Evolutionary conservation across 1,140 invertebrate species (phyloP).

Genomic region (Drosophila kohkoa): DNA sequence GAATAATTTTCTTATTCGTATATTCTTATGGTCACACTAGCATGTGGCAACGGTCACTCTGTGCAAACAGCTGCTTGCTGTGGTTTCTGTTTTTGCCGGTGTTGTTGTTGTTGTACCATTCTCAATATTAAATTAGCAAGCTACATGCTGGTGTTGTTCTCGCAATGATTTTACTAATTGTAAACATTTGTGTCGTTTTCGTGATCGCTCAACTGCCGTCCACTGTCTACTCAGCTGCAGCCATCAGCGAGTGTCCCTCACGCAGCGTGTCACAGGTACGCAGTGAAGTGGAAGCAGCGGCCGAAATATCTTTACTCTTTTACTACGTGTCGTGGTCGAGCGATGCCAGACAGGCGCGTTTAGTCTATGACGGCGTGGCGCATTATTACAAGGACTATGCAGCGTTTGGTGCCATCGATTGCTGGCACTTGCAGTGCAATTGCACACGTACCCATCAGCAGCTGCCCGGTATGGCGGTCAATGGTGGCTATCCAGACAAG

Average conservation of each 20-base stretch:
- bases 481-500: conserved; percentile 72
- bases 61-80: conserved; percentile 28
- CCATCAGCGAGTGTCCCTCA: conserved; percentile 65
- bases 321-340: conserved; percentile 80
- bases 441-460: conserved; percentile 64
- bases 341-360: conserved; percentile 62
- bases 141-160: conserved; percentile 6
- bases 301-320: conserved; percentile 70
- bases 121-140: conserved; percentile 45
- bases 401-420: conserved; percentile 71
- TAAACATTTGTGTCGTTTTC: conserved; percentile 21
- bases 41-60: conserved; percentile 24
- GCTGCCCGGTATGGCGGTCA: conserved; percentile 49
- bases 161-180: conserved; percentile 29
- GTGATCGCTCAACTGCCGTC: conserved; percentile 28
- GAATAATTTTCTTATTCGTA: no score
- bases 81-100: conserved; percentile 21
- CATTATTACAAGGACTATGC: conserved; percentile 64
- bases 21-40: no score
- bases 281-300: conserved; percentile 37
- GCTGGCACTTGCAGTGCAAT: conserved; percentile 79
- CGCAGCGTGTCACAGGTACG: conserved; percentile 58
- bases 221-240: conserved; percentile 8
- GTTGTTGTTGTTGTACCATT: conserved; percentile 26
- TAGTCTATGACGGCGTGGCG: conserved; percentile 65